Evolutionary conservation across 2,888 invertebrate genomes (phyloP), one percentile per base, ranked within the genome.

Genomic region (Megaustenia siamemsis): DNA sequence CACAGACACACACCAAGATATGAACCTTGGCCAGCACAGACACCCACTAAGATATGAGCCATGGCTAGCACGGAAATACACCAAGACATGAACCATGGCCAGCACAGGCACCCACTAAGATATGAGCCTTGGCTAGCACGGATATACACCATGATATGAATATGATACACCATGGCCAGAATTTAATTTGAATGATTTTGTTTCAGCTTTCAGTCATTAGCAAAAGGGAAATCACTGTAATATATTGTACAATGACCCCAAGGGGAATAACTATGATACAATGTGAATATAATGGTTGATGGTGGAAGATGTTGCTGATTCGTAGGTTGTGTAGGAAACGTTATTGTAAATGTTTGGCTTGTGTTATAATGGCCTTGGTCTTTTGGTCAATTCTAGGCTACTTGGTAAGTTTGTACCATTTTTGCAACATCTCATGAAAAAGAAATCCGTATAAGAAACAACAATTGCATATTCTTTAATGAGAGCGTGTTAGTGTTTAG

Each of bases 321-420:
- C 49, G 73, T 60, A 63, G 82, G 21, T 15, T 82, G 24, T 66
- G 3, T 24, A 60, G 43, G 21, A 82, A 66, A 63, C 10, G 82
- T 32, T 82, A 75, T 56, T 49, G 75, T 49, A 82, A 75, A 63
- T 82, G 82, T 45, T 8, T 82, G 32, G 38, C 28, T 24, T 75
- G 43, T 66, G 60, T 82, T n/a, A 15, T 82, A 2, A 38, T 76
- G 18, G 45, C 40, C 24, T 82, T 82, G 24, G 24, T 82, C n/a
- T 56, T 75, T 63, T 82, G 82, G 82, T 63, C 66, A 32, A 24
- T 82, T 63, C 45, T 76, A 45, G 71, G 75, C 28, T 75, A 75
- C 43, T 24, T 82, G 60, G 82, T 82, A 82, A 82, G 82, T 35
- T 12, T 24, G 12, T n/a, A 66, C n/a, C n/a, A 21, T 66, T 21